Conservation (phyloP, 2,888 invertebrate species). For the Phyllotreta cruciferae region DNA sequence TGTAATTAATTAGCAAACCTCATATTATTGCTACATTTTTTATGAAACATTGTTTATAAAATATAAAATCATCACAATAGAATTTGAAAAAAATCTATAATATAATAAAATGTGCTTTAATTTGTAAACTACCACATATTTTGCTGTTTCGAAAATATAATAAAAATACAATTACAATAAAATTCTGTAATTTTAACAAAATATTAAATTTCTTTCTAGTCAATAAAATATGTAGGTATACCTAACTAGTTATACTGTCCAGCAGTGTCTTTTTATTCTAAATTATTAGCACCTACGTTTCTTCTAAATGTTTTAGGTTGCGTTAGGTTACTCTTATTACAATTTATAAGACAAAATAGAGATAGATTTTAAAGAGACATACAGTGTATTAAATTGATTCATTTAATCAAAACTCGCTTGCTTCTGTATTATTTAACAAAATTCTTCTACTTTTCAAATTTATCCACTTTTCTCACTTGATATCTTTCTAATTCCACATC, state of each 20-base stretch:
- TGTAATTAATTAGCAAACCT: neutral
- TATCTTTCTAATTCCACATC: no score
- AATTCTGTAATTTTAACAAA: slow-evolving; percentile 15
- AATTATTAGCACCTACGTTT: slow-evolving; percentile 45
- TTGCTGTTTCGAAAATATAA: neutral
- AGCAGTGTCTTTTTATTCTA: slow-evolving; percentile 43
- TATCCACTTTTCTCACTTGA: no score
- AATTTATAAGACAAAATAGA: slow-evolving; percentile 24
- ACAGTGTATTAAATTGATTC: no score
- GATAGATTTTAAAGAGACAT: slow-evolving; percentile 6
- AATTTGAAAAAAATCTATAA: no score
- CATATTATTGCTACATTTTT: no score
- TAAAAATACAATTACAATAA: neutral
- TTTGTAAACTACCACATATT: neutral
- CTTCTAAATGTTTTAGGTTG: slow-evolving; percentile 9
- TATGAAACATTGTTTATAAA: no score
- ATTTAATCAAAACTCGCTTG: no score
- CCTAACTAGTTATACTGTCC: slow-evolving; percentile 42
- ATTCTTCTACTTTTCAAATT: no score
- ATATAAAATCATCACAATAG: no score
- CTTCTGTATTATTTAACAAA: no score
- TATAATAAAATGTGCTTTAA: no score
- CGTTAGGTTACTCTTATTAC: neutral
- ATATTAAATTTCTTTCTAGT: slow-evolving; percentile 32
- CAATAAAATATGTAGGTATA: slow-evolving; percentile 31